Evolutionary conservation across 2,797 vertebrate species (phyloP).

Genomic region (Peromyscus eremicus): DNA sequence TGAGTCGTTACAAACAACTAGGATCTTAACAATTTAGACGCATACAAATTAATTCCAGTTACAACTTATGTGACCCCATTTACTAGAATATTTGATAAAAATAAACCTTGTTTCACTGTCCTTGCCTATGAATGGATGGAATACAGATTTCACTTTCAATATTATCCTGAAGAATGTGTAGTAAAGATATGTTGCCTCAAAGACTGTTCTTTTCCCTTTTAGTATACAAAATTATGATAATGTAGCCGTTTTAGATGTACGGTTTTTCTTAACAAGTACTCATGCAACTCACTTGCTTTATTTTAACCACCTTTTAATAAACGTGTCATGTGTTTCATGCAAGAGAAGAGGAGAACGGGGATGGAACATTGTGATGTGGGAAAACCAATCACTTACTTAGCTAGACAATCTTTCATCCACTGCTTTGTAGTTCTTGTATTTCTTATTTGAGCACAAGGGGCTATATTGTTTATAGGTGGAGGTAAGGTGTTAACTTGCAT

Average conservation of each 20-base stretch:
- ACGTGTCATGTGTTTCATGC: not conserved
- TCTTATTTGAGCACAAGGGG: not conserved
- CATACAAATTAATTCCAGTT: constrained; percentile 34
- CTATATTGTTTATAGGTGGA: not conserved
- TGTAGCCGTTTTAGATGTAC: not conserved
- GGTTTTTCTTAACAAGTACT: not conserved
- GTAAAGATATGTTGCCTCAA: constrained; percentile 14
- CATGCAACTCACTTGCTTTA: not conserved
- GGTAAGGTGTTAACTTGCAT: not conserved
- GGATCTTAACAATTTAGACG: constrained; percentile 36
- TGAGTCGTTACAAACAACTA: constrained; percentile 52
- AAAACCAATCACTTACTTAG: not conserved
- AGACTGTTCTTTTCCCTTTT: not conserved
- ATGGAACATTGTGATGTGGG: constrained; percentile 2
- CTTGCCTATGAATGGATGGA: constrained; percentile 16
- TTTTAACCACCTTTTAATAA: constrained; percentile 64
- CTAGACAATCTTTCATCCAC: not conserved
- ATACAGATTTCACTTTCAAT: constrained; percentile 46
- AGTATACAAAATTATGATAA: constrained; percentile 32
- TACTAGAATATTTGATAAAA: constrained; percentile 61
- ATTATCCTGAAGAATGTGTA: constrained; percentile 44
- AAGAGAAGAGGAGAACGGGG: not conserved
- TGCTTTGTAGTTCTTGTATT: not conserved
- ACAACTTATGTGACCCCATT: constrained; percentile 65
- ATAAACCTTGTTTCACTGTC: constrained; percentile 59